These are phyloP conservation scores for Sympetrum striolatum DNA, from an alignment of 2,888 invertebrate species.

Conservation along the genomic window DNA sequence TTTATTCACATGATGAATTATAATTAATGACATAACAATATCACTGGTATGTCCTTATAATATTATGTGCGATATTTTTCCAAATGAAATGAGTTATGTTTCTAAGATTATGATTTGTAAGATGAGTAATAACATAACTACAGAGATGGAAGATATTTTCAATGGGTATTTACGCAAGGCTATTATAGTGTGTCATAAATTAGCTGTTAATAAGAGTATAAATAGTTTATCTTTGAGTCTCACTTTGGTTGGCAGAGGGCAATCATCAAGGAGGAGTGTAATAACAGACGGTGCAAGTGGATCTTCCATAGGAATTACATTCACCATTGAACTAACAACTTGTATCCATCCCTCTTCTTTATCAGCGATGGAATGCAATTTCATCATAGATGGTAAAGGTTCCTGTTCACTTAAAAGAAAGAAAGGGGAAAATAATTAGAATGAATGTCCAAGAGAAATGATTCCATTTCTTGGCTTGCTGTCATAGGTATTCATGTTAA, in stretches of 20 bases:
- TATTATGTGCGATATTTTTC: no score
- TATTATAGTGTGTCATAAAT: no score
- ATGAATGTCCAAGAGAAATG: neutral
- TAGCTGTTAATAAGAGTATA: no score
- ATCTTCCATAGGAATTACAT: slow-evolving; percentile 79
- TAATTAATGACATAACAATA: no score
- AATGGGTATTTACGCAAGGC: neutral
- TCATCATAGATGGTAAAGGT: slow-evolving; percentile 82
- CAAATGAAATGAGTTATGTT: no score
- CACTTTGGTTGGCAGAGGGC: slow-evolving; percentile 87
- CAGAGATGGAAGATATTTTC: neutral
- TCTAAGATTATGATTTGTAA: no score
- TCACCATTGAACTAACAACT: slow-evolving; percentile 82
- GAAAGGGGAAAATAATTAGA: slow-evolving; percentile 42
- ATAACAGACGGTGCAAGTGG: slow-evolving; percentile 91
- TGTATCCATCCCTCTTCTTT: slow-evolving; percentile 91
- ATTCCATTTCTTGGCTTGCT: slow-evolving; percentile 11
- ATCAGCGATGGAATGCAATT: slow-evolving; percentile 85
- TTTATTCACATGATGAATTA: no score
- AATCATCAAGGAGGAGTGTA: slow-evolving; percentile 86
- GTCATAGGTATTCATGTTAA: neutral
- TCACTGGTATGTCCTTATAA: no score
- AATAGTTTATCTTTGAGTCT: neutral
- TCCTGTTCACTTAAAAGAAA: slow-evolving; percentile 76
- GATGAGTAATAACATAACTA: no score